phyloP scores from a whole-genome alignment of 1,140 invertebrate genomes.

The Aphis gossypii region DNA sequence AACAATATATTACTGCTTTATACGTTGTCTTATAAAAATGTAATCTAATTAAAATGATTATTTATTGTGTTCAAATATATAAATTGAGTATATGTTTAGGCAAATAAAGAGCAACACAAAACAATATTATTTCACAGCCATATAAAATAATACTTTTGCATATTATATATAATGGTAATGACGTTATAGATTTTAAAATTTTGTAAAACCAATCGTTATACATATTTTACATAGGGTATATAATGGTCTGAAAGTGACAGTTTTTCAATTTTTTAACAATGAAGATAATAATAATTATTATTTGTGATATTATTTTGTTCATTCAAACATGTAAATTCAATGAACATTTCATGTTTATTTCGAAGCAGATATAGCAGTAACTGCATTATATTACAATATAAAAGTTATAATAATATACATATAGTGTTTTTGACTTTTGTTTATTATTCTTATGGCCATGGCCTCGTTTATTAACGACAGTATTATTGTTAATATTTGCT shows the following conservation, averaged over 20 bases:
- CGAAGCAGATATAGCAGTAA: background rate
- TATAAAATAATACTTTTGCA: background rate
- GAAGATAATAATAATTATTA: background rate
- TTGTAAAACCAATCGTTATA: background rate
- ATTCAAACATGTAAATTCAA: background rate
- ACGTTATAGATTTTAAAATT: background rate
- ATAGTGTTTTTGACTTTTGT: background rate
- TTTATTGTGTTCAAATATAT: background rate
- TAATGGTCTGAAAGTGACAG: background rate
- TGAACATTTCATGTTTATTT: background rate
- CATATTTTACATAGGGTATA: no score
- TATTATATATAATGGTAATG: background rate
- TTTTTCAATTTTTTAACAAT: background rate
- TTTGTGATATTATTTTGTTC: background rate
- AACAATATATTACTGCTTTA: no score
- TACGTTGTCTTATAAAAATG: background rate
- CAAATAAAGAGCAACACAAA: background rate
- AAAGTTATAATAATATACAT: no score
- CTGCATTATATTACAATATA: background rate
- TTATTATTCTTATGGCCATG: background rate
- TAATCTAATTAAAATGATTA: background rate
- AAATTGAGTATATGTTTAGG: accelerated
- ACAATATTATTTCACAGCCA: background rate
- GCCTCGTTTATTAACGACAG: background rate
- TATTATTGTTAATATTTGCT: background rate